Evolutionary conservation across 2,113 vertebrate species (phyloP).

Genomic region (Nycticebus coucang): DNA sequence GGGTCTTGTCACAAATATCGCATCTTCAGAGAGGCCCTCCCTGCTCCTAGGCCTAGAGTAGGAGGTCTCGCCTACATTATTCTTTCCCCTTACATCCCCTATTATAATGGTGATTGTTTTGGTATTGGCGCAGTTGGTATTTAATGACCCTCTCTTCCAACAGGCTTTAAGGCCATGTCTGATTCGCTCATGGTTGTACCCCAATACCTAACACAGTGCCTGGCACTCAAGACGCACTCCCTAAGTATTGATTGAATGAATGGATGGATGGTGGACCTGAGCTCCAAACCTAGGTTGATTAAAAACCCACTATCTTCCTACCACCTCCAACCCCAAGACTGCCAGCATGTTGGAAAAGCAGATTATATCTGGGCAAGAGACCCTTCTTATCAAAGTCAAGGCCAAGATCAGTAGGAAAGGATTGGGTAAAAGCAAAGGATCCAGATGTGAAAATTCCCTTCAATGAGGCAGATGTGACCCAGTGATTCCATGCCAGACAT

Average conservation of each 20-base stretch:
- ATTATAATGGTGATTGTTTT: not conserved
- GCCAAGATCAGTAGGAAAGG: slow-evolving; percentile 80
- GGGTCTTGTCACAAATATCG: not conserved
- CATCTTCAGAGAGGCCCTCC: not conserved
- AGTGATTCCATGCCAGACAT: slow-evolving; percentile 88
- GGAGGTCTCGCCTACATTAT: not conserved
- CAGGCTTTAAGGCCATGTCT: not conserved
- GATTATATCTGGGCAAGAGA: not conserved
- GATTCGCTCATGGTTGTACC: not conserved
- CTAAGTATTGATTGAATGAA: too few species aligned
- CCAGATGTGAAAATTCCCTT: slow-evolving; percentile 83
- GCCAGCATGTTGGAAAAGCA: not conserved
- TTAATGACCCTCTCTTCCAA: not conserved
- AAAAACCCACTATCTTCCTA: not conserved
- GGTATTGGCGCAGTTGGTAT: not conserved
- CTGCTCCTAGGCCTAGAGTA: not conserved
- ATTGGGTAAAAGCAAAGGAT: slow-evolving; percentile 75
- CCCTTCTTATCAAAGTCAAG: slow-evolving; percentile 79
- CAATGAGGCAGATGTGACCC: slow-evolving; percentile 91
- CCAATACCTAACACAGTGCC: not conserved
- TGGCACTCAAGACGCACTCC: rapidly evolving
- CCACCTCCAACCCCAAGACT: not conserved
- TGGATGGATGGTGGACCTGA: not conserved
- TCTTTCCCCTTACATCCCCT: not conserved
- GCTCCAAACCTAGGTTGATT: not conserved